A percentile compares a stretch with the other conserved stretches of the same genome.
These are phyloP conservation scores for Rhabdomys pumilio DNA, from an alignment of 2,797 vertebrate species.

Conservation along the genomic window DNA sequence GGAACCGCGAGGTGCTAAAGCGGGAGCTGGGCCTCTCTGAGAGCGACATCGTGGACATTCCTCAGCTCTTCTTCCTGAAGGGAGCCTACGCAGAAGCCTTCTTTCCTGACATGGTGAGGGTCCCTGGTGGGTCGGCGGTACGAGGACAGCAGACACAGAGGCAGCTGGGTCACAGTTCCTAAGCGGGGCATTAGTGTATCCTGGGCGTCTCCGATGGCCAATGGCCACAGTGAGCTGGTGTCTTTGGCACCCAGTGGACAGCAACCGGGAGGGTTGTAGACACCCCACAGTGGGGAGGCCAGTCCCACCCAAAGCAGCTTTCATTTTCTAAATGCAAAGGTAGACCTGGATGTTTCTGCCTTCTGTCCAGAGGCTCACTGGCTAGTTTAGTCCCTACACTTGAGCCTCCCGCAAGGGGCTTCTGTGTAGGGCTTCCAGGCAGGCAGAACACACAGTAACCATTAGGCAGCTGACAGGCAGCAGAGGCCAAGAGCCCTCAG, in stretches of 20 bases:
- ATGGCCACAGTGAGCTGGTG: fast-evolving
- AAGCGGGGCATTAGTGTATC: too few species aligned
- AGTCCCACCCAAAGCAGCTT: fast-evolving
- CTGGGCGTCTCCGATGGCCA: not conserved
- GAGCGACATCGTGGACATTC: constrained; percentile 95
- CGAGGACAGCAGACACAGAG: too few species aligned
- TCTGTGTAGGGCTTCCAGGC: not conserved
- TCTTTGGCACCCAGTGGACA: not conserved
- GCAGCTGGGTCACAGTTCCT: too few species aligned
- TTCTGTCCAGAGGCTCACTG: not conserved
- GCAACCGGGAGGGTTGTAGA: too few species aligned
- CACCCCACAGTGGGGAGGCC: fast-evolving
- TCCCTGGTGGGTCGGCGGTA: too few species aligned
- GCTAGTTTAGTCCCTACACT: not conserved
- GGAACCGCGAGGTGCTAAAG: constrained; percentile 96
- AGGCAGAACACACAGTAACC: not conserved
- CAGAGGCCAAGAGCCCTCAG: constrained; percentile 40
- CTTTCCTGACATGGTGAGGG: constrained; percentile 95
- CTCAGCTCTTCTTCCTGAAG: constrained; percentile 92
- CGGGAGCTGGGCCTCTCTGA: constrained; percentile 94
- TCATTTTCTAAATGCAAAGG: not conserved
- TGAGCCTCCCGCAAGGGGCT: not conserved
- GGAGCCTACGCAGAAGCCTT: constrained; percentile 87
- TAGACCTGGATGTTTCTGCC: not conserved
- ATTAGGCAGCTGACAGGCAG: constrained; percentile 25